Base-by-base conservation (phyloP, 2,797 vertebrate genomes). In the Epinephelus malabaricus region DNA sequence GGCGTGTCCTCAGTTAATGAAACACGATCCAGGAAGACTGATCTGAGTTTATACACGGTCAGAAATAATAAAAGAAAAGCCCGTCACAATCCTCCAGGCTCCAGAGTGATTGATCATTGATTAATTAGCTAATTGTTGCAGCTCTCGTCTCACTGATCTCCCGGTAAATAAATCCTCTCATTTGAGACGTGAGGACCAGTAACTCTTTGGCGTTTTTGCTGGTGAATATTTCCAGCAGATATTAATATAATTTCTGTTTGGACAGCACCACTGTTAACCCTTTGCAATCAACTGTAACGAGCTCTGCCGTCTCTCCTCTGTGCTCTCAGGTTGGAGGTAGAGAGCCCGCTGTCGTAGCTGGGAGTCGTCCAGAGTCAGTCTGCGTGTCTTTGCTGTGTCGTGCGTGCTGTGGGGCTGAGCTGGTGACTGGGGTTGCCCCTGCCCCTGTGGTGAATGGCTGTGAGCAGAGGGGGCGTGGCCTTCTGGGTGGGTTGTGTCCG, bases 391-490 rank as follows among this genome's bases (percentile, higher is more conserved):
- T 53, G 70, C 3, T 6, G 9, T 63, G 34, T 83, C 72, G 18
- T 43, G 25, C 27, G 38, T 68, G 30, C 64, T 53, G 46, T 3
- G 47, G 74, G 85, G 94, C 66, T 86, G 73, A 78, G 68, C 62
- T 88, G 88, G 75, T 94, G 80, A 88, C 77, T 61, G 68, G 86
- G 81, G 81, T 91, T 81, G 58, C 64, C 81, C 63, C 18, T 60
- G 81, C 87, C 91, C 88, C 86, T 86, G 82, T 85, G 74, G 83
- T 93, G 92, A 94, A 96, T 96, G 96, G 95, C 96, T 95, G 94
- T 92, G 81, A 95, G 92, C 89, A 93, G 95, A 94, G 86, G 94
- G 78, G 89, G 92, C 17, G 30, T 95, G 19, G 90, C 94, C 74
- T 90, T 96, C 85, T 95, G 95, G 94, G 92, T 93, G 82, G 93